Evolutionary conservation across 2,888 invertebrate genomes (phyloP), one percentile per base, ranked within the genome.

Genomic region (Tenthredo scrophulariae): DNA sequence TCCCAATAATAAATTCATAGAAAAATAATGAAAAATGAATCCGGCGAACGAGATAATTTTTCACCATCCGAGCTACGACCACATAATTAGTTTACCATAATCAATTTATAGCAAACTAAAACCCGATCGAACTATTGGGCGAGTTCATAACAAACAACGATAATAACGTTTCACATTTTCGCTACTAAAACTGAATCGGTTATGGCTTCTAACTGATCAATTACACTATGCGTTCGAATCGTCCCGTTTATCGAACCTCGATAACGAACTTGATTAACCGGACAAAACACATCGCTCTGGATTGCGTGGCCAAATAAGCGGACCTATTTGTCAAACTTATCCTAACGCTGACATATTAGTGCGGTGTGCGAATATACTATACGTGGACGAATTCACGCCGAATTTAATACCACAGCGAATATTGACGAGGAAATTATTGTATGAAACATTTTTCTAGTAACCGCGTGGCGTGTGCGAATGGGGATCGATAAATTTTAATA

Each of bases 181-280:
- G 58, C 79, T 54, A 75, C 26, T 62, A 62, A 74, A 75, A 75
- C 46, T 26, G 18, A 33, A 58, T 46, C 37, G 18, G 33, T 79
- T 79, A 79, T 79, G 40, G 54, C 33, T 79, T 79, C 46, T 40
- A 37, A 79, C 54, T 46, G 79, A 79, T 79, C 79, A 54, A 79
- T 79, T 37, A 79, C 79, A 37, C 58, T 37, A 22, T 58, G 37
- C 58, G 33, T 58, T 79, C 33, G 54, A 58, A 54, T 33, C 26
- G 54, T 79, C 58, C 79, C 79, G 58, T 79, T 79, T 54, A 26
- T 54, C 54, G 54, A 58, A 15, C 58, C 37, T 13, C 33, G 54
- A 79, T 79, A 79, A 79, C 79, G 79, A 79, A 79, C 79, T 79
- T 79, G 79, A 79, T 79, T 46, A 79, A 58, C 54, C 79, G 29